Base-by-base conservation (phyloP, 2,888 invertebrate genomes). In the Capitulum mitella region DNA sequence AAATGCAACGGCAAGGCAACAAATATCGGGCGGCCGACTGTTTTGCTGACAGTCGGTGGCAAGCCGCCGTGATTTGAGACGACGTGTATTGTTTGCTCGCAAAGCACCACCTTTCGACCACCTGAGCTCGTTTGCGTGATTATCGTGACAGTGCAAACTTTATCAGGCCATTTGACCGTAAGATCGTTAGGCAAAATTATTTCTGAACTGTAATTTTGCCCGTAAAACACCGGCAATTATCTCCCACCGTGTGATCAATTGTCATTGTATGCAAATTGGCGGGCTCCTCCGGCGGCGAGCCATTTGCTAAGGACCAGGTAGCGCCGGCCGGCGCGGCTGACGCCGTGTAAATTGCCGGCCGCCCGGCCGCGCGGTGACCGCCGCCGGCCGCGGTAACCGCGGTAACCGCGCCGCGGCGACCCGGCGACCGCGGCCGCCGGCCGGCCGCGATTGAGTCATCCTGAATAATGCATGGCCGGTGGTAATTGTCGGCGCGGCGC, bases 241-340 rank as follows among this genome's bases (percentile, higher is more conserved):
- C 70, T 70, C 37, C 37, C 8, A 16, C 10, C 10, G 37, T 40
- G 70, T 70, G 70, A 70, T 70, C 70, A 37, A 70, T 70, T 70
- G 70, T 70, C 70, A 70, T 70, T 70, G 70, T 40, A 70, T 70
- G 70, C 26, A 70, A 16, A 70, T 70, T 70, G 40, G 22, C 70
- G 37, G 5, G 70, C 61, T 32, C 32, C 16, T 3, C 14, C 32
- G 32, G 61, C 34, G 61, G 16, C 34, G 61, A 14, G 34, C 61
- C 61, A 61, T 61, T 61, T 61, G 61, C 61, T 61, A 61, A 70
- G 40, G 40, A 40, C 37, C 70, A 70, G 70, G 70, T 70, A 70
- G 70, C 70, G 37, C 26, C 22, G 37, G 8, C 5, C 70, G 58
- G 26, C 5, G 22, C 6, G 40, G 70, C 70, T 51, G 61, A 19